Evolutionary conservation across 2,113 vertebrate species (phyloP).

Genomic region (Meleagris gallopavo): DNA sequence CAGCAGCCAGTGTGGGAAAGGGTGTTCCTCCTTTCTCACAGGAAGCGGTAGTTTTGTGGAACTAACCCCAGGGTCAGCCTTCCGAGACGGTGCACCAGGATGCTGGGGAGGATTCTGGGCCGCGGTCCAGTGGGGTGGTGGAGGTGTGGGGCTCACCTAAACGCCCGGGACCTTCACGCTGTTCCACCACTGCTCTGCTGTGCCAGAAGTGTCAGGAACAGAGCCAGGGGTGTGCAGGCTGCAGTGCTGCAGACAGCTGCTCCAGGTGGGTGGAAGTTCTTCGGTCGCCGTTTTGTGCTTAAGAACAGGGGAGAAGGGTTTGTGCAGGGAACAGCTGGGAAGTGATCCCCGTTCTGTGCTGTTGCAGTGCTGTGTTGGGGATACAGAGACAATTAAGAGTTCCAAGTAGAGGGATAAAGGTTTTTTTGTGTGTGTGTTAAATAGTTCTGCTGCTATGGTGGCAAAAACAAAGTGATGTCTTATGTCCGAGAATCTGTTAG

Average conservation of each 20-base stretch:
- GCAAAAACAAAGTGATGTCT: background rate
- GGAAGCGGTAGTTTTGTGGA: background rate
- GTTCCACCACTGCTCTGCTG: accelerated
- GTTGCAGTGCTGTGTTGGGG: accelerated
- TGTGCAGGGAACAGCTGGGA: background rate
- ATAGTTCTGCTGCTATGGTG: accelerated
- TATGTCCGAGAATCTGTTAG: background rate
- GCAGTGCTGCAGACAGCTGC: accelerated
- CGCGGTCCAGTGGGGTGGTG: background rate
- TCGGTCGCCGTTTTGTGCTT: accelerated
- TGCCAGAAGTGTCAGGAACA: accelerated
- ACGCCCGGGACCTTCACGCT: too few relatives aligned
- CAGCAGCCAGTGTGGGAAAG: background rate
- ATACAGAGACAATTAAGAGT: accelerated
- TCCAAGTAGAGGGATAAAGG: background rate
- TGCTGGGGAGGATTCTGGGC: background rate
- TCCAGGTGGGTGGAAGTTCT: background rate
- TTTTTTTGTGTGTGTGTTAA: background rate
- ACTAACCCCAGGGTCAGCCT: background rate
- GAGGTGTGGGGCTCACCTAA: accelerated
- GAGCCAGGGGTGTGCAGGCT: accelerated
- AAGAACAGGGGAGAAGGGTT: background rate
- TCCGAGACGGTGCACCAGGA: accelerated
- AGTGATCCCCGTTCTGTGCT: background rate
- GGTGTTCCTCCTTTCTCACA: background rate